phyloP scores from a whole-genome alignment of 2,888 invertebrate species.

The Hirtodrosophila histrioides region DNA sequence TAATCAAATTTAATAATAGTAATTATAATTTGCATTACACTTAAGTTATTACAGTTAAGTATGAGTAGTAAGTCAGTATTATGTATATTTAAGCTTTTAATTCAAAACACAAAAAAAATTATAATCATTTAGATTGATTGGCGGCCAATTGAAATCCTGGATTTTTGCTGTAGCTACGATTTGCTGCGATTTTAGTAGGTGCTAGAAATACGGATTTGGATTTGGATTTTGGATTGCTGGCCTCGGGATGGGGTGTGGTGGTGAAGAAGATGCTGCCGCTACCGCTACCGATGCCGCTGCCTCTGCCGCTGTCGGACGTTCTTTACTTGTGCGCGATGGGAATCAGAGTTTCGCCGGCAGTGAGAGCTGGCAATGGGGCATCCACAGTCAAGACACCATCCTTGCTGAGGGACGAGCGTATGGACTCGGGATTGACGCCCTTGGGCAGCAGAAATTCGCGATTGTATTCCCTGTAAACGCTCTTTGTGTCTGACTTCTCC shows the following conservation, averaged over 20 bases:
- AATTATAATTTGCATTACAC: constrained; percentile 77
- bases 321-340: constrained; percentile 84
- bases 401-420: constrained; percentile 97
- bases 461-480: constrained; percentile 99
- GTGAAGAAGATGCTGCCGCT: constrained; percentile 2
- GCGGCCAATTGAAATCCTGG: constrained; percentile 26
- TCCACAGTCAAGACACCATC: constrained; percentile 98
- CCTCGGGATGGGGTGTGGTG: constrained; percentile 14
- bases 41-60: constrained; percentile 75
- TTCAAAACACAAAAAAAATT: constrained; percentile 49
- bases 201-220: constrained; percentile 30
- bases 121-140: constrained; percentile 28
- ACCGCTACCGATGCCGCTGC: too few species aligned
- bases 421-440: constrained; percentile 97
- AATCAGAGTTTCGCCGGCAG: constrained; percentile 84
- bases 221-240: constrained; percentile 19
- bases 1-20: constrained; percentile 79
- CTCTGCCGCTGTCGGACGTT: background rate
- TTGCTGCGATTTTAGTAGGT: constrained; percentile 42
- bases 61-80: constrained; percentile 80
- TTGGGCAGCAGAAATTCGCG: constrained; percentile 98
- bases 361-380: constrained; percentile 94
- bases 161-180: constrained; percentile 1
- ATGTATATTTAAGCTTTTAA: constrained; percentile 65
- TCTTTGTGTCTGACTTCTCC: constrained; percentile 98